Evolutionary conservation across 2,888 invertebrate genomes (phyloP), one percentile per base, ranked within the genome.

Genomic region (Tenthredo amoena): DNA sequence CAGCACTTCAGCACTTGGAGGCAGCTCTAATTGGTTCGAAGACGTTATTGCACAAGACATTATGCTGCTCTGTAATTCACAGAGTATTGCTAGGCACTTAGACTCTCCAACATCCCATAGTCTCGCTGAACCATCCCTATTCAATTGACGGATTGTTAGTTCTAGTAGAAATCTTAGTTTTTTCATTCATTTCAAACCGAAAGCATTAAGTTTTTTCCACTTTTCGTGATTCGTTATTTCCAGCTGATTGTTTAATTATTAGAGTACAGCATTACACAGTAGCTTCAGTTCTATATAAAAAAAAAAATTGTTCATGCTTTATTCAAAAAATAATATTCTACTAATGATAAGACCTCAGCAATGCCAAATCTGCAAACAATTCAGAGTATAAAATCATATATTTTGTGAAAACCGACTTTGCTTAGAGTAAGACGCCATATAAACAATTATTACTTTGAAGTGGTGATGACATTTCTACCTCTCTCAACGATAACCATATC

Each of bases 81-180:
- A 86, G 26, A 96, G 91, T 86, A 95, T 94, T 76, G 91, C 94
- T 15, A 96, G 90, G 88, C 96, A 95, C 10, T 92, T 93, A 83
- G 95, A 94, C 91, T 95, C 94, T 55, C 96, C 96, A 89, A 96
- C 96, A 94, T 96, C 96, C 96, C 96, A 97, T 50, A 97, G 92
- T 88, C 95, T 95, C 3, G 95, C 96, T 85, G 95, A 94, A 31
- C 97, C 97, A 94, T 97, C 97, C 89, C 96, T 96, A 86, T 34
- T 85, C 26, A 74, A 81, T 85, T 47, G 15, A 84, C 15, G 26
- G 43, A 65, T 26, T 21, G 50, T 84, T 9, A 21, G 47, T 72
- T 21, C 15, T 34, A 21, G 21, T 12, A 47, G 87, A 68, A 71
- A 79, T 26, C 12, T 87, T 15, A 47, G 12, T 40, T 31, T 1